Percentiles rank a stretch among this genome's conserved stretches.
Evolutionary conservation across 2,888 invertebrate genomes (phyloP).

Genomic region (Labia minor): DNA sequence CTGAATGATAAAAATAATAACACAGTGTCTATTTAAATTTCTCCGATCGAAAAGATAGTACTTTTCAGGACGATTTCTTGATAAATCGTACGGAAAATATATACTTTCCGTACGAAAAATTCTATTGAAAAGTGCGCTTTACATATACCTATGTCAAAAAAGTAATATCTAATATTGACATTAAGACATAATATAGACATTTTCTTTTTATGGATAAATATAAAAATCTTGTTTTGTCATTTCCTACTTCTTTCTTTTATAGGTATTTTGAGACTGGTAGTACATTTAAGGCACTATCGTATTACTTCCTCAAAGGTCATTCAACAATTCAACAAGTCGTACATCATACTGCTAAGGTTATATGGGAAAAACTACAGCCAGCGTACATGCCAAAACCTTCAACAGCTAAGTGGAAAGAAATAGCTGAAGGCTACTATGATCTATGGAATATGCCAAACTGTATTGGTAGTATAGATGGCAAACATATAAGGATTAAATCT

Average conservation of each 20-base stretch:
- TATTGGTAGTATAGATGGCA: neutral
- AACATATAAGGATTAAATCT: neutral
- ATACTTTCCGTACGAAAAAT: no score
- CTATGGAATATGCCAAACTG: neutral
- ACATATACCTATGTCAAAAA: neutral
- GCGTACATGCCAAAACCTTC: slow-evolving; percentile 17
- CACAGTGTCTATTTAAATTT: no score
- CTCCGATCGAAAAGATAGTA: no score
- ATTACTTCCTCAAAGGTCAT: neutral
- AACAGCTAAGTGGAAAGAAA: neutral
- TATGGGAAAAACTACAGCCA: slow-evolving; percentile 18
- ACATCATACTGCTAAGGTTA: slow-evolving; percentile 15
- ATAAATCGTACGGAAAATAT: no score
- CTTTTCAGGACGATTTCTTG: no score
- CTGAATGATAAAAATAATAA: neutral
- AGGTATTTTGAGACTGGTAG: neutral
- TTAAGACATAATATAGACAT: no score
- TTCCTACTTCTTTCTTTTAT: neutral
- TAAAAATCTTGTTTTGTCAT: neutral
- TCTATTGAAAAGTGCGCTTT: no score
- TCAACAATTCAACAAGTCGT: neutral
- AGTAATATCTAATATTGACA: no score
- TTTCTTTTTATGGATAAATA: neutral
- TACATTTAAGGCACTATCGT: neutral
- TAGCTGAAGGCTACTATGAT: neutral